Conservation (phyloP, 2,888 invertebrate genomes). For the Tribolium freemani region DNA sequence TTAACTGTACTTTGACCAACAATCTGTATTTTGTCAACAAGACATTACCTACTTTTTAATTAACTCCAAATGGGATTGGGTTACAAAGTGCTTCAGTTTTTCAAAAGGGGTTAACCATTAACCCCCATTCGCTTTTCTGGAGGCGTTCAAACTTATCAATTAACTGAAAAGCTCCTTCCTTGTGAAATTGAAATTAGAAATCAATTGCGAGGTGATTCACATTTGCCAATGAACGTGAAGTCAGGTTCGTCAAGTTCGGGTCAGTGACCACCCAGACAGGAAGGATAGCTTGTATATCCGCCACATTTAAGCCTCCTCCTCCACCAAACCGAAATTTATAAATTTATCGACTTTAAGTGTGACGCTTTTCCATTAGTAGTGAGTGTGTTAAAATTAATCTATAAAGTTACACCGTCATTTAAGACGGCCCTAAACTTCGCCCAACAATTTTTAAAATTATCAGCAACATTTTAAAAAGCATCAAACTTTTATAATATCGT, state of each 20-base stretch:
- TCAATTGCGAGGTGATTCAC: background rate
- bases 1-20: too few relatives aligned
- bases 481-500: conserved; percentile 42
- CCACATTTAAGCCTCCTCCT: background rate
- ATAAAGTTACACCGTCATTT: background rate
- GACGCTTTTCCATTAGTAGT: background rate
- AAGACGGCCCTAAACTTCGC: background rate
- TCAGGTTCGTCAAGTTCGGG: conserved; percentile 30
- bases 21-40: too few relatives aligned
- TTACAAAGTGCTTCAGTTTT: too few relatives aligned
- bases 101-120: too few relatives aligned
- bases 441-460: conserved; percentile 3
- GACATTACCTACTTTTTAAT: too few relatives aligned
- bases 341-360: too few relatives aligned
- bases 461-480: conserved; percentile 18
- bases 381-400: background rate
- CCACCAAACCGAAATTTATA: background rate
- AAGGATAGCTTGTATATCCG: conserved; percentile 21
- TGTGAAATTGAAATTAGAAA: background rate
- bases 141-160: background rate
- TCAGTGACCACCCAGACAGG: conserved; percentile 33
- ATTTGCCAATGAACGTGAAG: conserved; percentile 27
- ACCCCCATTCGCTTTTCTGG: background rate
- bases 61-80: too few relatives aligned
- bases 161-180: background rate